Base-by-base conservation (phyloP, 92 coral and sea anemone genomes). In the Bergia puertoricense region DNA sequence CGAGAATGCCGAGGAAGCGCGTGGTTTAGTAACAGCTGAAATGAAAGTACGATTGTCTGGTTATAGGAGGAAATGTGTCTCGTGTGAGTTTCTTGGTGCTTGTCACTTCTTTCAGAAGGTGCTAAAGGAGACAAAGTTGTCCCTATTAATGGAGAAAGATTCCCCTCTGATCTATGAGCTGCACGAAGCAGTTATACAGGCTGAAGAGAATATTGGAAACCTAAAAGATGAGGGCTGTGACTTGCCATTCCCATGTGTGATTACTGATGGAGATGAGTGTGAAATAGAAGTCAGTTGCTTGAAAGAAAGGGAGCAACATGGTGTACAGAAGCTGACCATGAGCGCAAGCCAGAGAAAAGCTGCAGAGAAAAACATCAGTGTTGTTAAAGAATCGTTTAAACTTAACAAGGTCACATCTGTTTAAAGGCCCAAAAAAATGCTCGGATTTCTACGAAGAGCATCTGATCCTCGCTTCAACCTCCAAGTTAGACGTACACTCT, bases 301-400 rank as follows among this genome's bases (percentile, higher is more conserved):
- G 81, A 78, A 78, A 78, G 81, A 78, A 78, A 78, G 81, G 81
- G 81, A 78, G 67, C n/a, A 78, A 78, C 81, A 78, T 78, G 81
- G 67, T 78, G n/a, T 78, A 78, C 81, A 78, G 81, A 78, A 78
- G 81, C 81, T 14, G 81, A 78, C 81, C 81, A 48, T 45, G 81
- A 78, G 81, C 81, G 65, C 67, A 78, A 78, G 81, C 65, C 81
- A 78, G 81, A 78, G 81, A 78, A 16, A 78, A 78, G 81, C 81
- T 78, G 81, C 81, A 78, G 81, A 78, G 81, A 78, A 78, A 78
- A 78, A 78, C 81, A 78, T 78, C 81, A 78, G 81, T 78, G 81
- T 78, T 78, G 81, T 78, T 78, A 78, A 78, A 78, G 81, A 78
- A 78, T 78, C 81, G n/a, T 78, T 78, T 78, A 78, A 78, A 78